phyloP scores from a whole-genome alignment of 2,888 invertebrate species.

The Panopea generosa region DNA sequence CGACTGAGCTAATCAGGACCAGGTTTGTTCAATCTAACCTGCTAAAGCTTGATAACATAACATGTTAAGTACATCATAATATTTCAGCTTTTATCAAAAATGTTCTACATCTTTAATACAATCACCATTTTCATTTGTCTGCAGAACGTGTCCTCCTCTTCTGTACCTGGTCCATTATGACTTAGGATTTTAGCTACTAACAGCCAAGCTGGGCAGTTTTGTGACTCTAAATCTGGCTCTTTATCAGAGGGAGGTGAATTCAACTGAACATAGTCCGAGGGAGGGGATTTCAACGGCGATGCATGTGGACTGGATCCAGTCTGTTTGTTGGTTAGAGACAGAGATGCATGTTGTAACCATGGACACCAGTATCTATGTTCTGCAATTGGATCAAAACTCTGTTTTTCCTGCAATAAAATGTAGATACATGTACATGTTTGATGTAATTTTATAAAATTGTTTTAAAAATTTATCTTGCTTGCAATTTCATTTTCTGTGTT shows the following conservation, averaged over 20 bases:
- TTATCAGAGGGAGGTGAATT: slow-evolving; percentile 13
- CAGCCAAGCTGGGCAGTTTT: slow-evolving; percentile 37
- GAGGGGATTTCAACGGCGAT: slow-evolving; percentile 9
- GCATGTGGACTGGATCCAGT: background rate
- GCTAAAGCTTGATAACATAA: no score
- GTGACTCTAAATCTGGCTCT: background rate
- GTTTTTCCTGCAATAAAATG: slow-evolving; percentile 60
- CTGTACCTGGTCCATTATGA: background rate
- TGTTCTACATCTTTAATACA: no score
- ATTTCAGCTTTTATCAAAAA: no score
- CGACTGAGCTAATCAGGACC: no score
- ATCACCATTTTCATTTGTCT: slow-evolving; percentile 48
- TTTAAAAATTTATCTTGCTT: no score
- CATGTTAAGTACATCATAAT: no score
- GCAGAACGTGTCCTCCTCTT: slow-evolving; percentile 10
- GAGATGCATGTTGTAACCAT: slow-evolving; percentile 65
- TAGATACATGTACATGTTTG: background rate
- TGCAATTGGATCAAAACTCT: slow-evolving; percentile 72
- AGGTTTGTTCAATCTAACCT: no score
- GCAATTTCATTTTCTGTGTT: no score
- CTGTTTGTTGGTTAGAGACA: slow-evolving; percentile 1
- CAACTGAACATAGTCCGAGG: background rate
- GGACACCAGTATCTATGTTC: slow-evolving; percentile 81
- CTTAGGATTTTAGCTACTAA: slow-evolving; percentile 32
- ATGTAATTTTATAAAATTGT: slow-evolving; percentile 10